Percentiles rank a stretch among this genome's conserved stretches.
These are phyloP conservation scores for Lepilemur ruficaudatus DNA, from an alignment of 2,797 vertebrate species.

Conservation along the genomic window DNA sequence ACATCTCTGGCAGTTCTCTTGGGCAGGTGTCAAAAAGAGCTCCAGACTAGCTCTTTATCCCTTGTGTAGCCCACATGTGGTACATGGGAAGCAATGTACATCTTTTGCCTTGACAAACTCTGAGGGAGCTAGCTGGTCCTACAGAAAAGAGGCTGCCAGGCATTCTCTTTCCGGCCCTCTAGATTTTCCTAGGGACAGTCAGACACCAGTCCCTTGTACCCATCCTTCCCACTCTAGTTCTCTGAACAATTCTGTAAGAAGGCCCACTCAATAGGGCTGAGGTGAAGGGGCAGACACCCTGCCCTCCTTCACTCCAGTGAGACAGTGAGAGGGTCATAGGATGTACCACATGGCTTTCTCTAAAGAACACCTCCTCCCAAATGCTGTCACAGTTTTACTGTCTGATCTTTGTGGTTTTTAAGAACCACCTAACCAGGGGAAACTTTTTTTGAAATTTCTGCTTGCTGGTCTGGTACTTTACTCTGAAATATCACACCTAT, in stretches of 20 bases:
- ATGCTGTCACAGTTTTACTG: not conserved
- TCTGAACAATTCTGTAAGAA: not conserved
- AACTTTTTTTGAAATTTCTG: slow-evolving; percentile 50
- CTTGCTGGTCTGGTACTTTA: not conserved
- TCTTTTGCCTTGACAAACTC: slow-evolving; percentile 18
- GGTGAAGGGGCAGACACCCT: not conserved
- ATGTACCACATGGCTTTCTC: not conserved
- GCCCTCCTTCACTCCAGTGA: not conserved
- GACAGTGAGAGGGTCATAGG: not conserved
- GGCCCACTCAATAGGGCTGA: not conserved
- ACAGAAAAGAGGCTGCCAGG: not conserved
- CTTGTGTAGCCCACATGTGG: not conserved
- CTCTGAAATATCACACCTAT: slow-evolving; percentile 32
- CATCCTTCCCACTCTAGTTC: not conserved
- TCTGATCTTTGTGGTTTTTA: slow-evolving; percentile 42
- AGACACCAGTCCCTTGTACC: not conserved
- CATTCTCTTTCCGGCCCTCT: slow-evolving; percentile 14
- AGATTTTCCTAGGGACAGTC: not conserved
- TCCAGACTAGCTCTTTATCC: not conserved
- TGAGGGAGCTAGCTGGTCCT: not conserved
- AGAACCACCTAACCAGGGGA: slow-evolving; percentile 35
- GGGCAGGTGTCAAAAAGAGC: not conserved
- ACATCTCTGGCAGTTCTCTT: not conserved
- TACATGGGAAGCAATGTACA: not conserved
- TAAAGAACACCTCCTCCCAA: not conserved